phyloP scores from a whole-genome alignment of 2,113 vertebrate species.

The Bubo scandiacus region DNA sequence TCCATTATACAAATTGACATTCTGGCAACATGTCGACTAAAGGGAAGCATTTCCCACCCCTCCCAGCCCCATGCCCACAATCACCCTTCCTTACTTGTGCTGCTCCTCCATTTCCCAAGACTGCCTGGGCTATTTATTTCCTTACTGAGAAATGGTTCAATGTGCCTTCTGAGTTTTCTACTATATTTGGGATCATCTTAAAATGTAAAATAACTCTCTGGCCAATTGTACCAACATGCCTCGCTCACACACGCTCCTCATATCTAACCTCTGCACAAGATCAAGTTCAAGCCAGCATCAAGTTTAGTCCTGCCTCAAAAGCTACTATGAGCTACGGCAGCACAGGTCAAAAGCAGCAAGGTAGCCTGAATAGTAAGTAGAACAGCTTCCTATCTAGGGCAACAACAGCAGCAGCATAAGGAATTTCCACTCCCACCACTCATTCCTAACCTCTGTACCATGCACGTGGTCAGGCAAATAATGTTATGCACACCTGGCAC shows the following conservation, averaged over 20 bases:
- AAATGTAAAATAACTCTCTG: neutral
- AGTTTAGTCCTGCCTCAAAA: neutral
- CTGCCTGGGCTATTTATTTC: neutral
- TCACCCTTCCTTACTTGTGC: neutral
- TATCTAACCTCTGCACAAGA: neutral
- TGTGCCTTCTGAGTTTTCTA: neutral
- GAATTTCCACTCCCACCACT: neutral
- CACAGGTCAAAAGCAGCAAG: neutral
- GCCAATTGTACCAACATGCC: neutral
- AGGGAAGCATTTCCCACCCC: neutral
- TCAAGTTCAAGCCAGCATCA: neutral
- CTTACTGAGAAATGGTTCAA: neutral
- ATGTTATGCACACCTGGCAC: neutral
- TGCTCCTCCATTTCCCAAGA: neutral
- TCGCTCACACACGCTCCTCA: fast-evolving
- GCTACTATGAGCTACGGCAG: neutral
- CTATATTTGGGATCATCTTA: slow-evolving; percentile 2
- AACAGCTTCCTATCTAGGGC: neutral
- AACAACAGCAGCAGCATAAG: neutral
- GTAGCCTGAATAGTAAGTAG: neutral
- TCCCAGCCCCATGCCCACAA: neutral
- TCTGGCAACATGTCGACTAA: neutral
- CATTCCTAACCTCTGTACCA: slow-evolving; percentile 42
- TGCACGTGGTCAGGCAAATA: neutral
- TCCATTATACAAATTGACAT: neutral